Base-by-base conservation (phyloP, 1,140 invertebrate genomes). In the Limonius californicus region DNA sequence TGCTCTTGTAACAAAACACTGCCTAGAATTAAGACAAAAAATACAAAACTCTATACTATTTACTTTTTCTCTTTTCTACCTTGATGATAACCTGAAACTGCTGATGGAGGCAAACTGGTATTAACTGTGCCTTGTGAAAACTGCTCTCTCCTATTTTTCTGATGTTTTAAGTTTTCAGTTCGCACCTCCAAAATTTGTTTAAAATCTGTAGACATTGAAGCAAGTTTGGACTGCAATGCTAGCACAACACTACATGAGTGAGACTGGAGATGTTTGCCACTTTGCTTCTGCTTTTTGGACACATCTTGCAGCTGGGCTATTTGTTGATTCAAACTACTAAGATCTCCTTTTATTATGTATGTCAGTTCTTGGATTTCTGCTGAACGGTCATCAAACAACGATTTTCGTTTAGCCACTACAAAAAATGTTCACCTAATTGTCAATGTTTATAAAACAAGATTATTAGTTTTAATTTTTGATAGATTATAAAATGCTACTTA, bases 341-440 rank as follows among this genome's bases (percentile, higher is more conserved):
- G 84, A 79, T 99, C 97, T 70, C 94, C 90, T 81, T 98, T 99
- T 21, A 99, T 97, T 45, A 98, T 97, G 72, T 95, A 95, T 0
- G 96, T 98, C 35, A 99, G 78, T 76, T 99, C 95, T 78, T 99
- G 94, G 56, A 99, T 97, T 82, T 99, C 97, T 61, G 89, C 83
- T 45, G 94, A 91, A 76, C 90, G 83, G 74, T 99, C 97, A 80
- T 99, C 95, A 82, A 99, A 99, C 45, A 99, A 81, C 0, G 95
- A 97, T 78, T 96, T 97, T 71, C 91, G 89, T 81, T 98, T 98
- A 3, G 97, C 96, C 84, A 99, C 92, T 96, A 75, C 42, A 84
- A 88, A 35, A 50, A n/a, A 50, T 50, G 16, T 27, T 2, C 21
- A 19, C 14, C 4, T 14, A 53, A 56, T 47, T 20, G 54, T 62